Percentiles rank a stretch among this genome's conserved stretches.
Evolutionary conservation across 2,113 vertebrate genomes (phyloP).

Genomic region (Stictonetta naevosa): DNA sequence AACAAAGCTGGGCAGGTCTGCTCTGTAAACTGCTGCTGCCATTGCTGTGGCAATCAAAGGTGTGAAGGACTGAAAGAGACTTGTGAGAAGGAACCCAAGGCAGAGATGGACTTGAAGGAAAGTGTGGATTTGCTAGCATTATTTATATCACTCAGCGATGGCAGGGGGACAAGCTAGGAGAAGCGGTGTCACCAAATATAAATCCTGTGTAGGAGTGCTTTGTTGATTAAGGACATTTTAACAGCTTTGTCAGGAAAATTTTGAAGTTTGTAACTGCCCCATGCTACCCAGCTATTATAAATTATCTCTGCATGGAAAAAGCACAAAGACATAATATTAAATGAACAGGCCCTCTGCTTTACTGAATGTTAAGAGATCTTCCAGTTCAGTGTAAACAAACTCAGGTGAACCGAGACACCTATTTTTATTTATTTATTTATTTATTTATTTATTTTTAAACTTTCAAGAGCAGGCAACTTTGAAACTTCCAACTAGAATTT

Average conservation of each 20-base stretch:
- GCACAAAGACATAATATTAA: neutral
- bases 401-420: neutral
- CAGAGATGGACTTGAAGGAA: neutral
- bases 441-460: neutral
- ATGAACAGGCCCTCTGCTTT: neutral
- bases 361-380: neutral
- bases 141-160: neutral
- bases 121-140: neutral
- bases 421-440: neutral
- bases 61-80: neutral
- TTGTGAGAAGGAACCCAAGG: neutral
- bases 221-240: conserved; percentile 20
- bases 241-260: conserved; percentile 4
- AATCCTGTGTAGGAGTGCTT: neutral
- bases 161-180: neutral
- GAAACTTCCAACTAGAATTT: neutral
- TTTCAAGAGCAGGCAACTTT: neutral
- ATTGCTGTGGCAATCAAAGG: conserved; percentile 3
- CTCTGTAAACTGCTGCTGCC: neutral
- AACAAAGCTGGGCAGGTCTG: conserved; percentile 28
- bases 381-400: neutral
- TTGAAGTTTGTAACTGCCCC: neutral
- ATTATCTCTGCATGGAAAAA: neutral
- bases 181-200: neutral
- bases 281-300: neutral